Percentiles rank a stretch among this genome's conserved stretches.
These are phyloP conservation scores for Asteroscopus sphinx DNA, from an alignment of 2,888 invertebrate genomes.

Conservation along the genomic window DNA sequence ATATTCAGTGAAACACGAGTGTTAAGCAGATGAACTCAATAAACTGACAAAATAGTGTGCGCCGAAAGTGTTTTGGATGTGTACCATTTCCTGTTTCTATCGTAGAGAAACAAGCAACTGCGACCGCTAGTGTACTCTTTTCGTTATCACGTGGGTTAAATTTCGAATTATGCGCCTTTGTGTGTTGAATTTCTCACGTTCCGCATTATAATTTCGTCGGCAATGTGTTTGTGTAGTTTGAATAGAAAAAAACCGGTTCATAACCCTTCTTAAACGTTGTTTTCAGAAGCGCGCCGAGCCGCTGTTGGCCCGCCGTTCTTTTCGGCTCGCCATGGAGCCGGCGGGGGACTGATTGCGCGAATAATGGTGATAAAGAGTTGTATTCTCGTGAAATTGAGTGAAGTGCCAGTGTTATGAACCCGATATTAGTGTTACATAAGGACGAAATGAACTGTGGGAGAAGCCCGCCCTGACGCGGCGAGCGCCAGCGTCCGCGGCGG, in stretches of 20 bases:
- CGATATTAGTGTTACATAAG: conserved; percentile 82
- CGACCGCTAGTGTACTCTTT: conserved; percentile 84
- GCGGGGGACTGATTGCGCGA: conserved; percentile 74
- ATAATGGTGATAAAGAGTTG: conserved; percentile 67
- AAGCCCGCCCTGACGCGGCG: conserved; percentile 81
- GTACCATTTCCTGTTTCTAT: conserved; percentile 88
- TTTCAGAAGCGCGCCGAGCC: conserved; percentile 85
- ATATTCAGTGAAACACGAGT: conserved; percentile 32
- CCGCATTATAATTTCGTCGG: conserved; percentile 43
- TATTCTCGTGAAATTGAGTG: conserved; percentile 72
- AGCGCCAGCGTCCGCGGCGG: conserved; percentile 77
- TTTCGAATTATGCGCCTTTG: conserved; percentile 77
- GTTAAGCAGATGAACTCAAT: conserved; percentile 21
- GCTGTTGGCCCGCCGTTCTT: conserved; percentile 65
- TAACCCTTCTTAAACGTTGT: conserved; percentile 81
- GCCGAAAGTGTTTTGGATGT: conserved; percentile 75
- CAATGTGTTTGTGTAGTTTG: conserved; percentile 56
- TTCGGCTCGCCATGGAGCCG: conserved; percentile 77
- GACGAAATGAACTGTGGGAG: conserved; percentile 75
- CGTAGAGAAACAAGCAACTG: conserved; percentile 86
- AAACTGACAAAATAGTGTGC: conserved; percentile 39
- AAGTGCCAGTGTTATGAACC: conserved; percentile 74
- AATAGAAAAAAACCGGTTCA: conserved; percentile 76
- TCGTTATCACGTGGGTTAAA: conserved; percentile 89
- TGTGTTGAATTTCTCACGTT: conserved; percentile 60